Percentiles rank a stretch among this genome's conserved stretches.
These are phyloP conservation scores for Aurelia aurita DNA, from an alignment of 30 jellyfish, hydroid and myxozoan species.

Conservation along the genomic window DNA sequence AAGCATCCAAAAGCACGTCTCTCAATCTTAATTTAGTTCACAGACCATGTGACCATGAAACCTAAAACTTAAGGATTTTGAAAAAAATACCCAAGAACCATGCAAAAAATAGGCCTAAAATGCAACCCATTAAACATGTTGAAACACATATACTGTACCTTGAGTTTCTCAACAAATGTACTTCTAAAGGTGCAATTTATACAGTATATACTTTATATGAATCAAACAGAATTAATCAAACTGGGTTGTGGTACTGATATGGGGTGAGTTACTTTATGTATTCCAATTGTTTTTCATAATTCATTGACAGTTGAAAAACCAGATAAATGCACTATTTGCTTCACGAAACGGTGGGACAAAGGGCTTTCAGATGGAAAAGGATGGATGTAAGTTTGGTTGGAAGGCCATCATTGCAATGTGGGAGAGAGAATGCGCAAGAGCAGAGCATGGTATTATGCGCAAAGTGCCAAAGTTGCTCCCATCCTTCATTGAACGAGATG, in stretches of 20 bases:
- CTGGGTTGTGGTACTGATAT: too few relatives aligned
- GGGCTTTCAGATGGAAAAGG: constrained; percentile 25
- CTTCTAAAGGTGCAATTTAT: too few relatives aligned
- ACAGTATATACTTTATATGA: too few relatives aligned
- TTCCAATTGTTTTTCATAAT: constrained; percentile 20
- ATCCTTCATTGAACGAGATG: constrained; percentile 45
- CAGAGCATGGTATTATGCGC: constrained; percentile 49
- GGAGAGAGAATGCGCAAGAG: constrained; percentile 54
- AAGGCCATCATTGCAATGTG: constrained; percentile 35
- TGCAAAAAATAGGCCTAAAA: too few relatives aligned
- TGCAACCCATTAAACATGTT: too few relatives aligned
- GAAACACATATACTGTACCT: too few relatives aligned
- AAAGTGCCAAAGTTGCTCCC: constrained; percentile 47
- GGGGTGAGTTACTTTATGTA: too few relatives aligned
- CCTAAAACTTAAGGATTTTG: neutral
- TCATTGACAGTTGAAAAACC: constrained; percentile 45
- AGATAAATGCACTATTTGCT: constrained; percentile 50
- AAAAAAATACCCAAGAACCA: too few relatives aligned
- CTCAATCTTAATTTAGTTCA: constrained; percentile 20
- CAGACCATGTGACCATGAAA: constrained; percentile 41
- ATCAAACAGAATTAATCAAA: too few relatives aligned
- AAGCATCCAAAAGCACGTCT: neutral
- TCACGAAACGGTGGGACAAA: constrained; percentile 57
- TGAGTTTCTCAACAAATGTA: too few relatives aligned
- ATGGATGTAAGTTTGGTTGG: constrained; percentile 42